These are phyloP conservation scores for Agrenia bidenticulata DNA, from an alignment of 2,888 invertebrate genomes.

Conservation along the genomic window DNA sequence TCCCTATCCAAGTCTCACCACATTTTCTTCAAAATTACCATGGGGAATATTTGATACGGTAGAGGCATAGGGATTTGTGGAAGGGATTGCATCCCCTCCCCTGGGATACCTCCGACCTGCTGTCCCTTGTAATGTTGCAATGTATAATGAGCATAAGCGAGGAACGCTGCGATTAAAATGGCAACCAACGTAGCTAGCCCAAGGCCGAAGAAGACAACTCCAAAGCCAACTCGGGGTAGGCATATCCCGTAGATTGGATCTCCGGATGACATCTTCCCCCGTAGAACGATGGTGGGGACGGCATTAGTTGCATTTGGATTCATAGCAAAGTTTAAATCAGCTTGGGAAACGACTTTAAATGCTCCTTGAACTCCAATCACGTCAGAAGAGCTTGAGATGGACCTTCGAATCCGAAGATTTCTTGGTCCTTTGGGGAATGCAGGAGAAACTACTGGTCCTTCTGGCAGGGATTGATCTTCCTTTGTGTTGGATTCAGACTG, in stretches of 20 bases:
- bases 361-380: constrained; percentile 81
- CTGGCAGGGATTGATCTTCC: neutral
- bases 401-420: constrained; percentile 56
- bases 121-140: constrained; percentile 32
- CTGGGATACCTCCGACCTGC: constrained; percentile 8
- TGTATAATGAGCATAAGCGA: constrained; percentile 50
- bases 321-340: constrained; percentile 85
- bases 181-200: constrained; percentile 84
- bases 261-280: constrained; percentile 58
- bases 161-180: constrained; percentile 71
- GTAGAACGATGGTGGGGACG: constrained; percentile 37
- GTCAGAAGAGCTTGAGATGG: constrained; percentile 62
- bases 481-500: too few species aligned
- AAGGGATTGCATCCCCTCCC: constrained; percentile 7
- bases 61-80: constrained; percentile 18
- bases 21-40: constrained; percentile 48
- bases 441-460: constrained; percentile 14
- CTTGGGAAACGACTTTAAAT: constrained; percentile 88
- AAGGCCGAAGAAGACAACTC: constrained; percentile 81
- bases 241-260: constrained; percentile 87
- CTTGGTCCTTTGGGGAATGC: constrained; percentile 77
- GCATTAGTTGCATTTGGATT: constrained; percentile 65
- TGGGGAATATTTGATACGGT: constrained; percentile 39
- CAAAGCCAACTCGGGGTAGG: constrained; percentile 85
- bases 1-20: constrained; percentile 29